Base-by-base conservation (phyloP, 2,113 vertebrate genomes). In the Mormyrus lacerda region DNA sequence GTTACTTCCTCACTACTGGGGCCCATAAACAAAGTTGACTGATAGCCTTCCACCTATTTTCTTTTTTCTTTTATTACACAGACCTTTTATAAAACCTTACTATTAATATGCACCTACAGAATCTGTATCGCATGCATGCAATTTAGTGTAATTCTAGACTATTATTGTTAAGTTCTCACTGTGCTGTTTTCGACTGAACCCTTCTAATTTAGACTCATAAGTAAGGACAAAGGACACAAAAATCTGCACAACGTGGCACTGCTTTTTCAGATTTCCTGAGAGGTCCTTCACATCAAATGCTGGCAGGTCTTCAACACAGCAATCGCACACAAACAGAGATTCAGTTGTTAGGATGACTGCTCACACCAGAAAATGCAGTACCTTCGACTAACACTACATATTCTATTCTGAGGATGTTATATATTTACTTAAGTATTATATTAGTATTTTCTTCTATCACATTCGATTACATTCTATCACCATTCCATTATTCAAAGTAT, bases 261-360 rank as follows among this genome's bases (percentile, higher is more conserved):
- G 82, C 84, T 31, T 35, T 48, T 86, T 53, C 27, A 0, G 9
- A 27, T n/a, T 85, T 48, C 90, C 91, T 89, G 89, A 94, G 94
- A 93, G 94, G 92, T 93, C 90, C 93, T 95, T 93, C 90, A 92
- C 93, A 89, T 84, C 53, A 92, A 93, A 90, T 92, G 83, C 39
- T 47, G 13, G 48, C 84, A 31, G 84, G 27, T 51, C 84, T 35
- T 48, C 82, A 85, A 27, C 82, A 48, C 19, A 21, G 35, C 82
- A 85, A 35, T 51, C 47, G 13, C 84, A 31, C 48, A 90, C 84
- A 84, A 91, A 92, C 76, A 47, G 90, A 91, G 92, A 91, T 8
- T 45, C 35, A 9, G 82, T 47, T 47, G 90, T 88, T 17, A 44
- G 85, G 48, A 44, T 83, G 53, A 31, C 87, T 73, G 45, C 76